Evolutionary conservation across 1,140 invertebrate genomes (phyloP), one percentile per base, ranked within the genome.

Genomic region (Frieseomelitta varia): DNA sequence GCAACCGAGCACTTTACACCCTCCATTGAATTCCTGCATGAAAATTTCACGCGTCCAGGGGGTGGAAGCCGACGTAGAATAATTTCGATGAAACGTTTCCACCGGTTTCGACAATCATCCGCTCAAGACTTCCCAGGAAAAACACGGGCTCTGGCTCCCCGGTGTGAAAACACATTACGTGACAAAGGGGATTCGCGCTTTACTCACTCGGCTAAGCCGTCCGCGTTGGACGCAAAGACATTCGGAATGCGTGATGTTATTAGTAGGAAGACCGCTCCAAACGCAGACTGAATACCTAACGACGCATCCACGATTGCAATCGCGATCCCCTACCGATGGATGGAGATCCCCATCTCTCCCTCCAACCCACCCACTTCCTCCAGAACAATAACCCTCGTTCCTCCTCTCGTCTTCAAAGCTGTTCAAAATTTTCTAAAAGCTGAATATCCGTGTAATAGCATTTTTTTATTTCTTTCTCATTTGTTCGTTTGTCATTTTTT

Each of bases 241-340:
- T 19, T 39, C 55, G 81, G 75, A 71, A 84, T 79, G 75, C 75
- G 81, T 79, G 75, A 84, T 84, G 81, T 84, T 84, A 84, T 84
- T 84, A 84, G 75, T 19, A 76, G 34, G 53, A 79, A 61, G 81
- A 78, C 61, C 76, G 53, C 14, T 71, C n/a, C 55, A 19, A 2
- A 51, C 76, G 55, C 67, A 11, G 1, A 0, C 67, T 78, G 81
- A 30, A 84, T 84, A 79, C 76, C 24, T 69, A 84, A 84, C n/a
- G 19, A 30, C 14, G n/a, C n/a, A 67, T 56, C 34, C 21, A 30
- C 55, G 68, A 81, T 53, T 74, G 79, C 63, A 56, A 82, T 82
- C 56, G 51, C 61, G 61, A 76, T 58, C 81, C 14, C 0, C 39
- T 17, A 27, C 17, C 69, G 39, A 79, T 24, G 12, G 27, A 80